phyloP scores from a whole-genome alignment of 2,888 invertebrate species.

The Stenodema calcarata region DNA sequence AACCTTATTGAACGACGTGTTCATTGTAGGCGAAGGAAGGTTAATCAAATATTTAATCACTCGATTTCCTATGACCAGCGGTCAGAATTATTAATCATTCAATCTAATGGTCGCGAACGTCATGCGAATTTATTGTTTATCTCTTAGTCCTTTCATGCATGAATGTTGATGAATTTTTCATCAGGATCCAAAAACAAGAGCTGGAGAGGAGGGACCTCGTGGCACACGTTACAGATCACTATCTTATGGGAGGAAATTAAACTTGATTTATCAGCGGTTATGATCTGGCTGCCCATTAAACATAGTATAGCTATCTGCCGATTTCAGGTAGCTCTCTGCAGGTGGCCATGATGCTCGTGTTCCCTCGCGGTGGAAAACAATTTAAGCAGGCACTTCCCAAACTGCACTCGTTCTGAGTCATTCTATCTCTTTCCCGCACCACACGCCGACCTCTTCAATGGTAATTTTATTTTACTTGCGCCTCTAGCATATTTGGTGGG shows the following conservation, averaged over 20 bases:
- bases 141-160: constrained; percentile 31
- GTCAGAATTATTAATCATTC: constrained; percentile 13
- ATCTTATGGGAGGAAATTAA: constrained; percentile 42
- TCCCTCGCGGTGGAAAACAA: background rate
- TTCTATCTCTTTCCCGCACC: background rate
- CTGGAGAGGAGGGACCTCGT: background rate
- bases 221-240: constrained; percentile 46
- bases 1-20: background rate
- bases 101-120: constrained; percentile 10
- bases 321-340: constrained; percentile 15
- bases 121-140: constrained; percentile 39
- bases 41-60: background rate
- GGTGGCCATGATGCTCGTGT: background rate
- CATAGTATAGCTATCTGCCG: constrained; percentile 37
- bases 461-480: background rate
- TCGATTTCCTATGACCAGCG: background rate
- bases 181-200: constrained; percentile 9
- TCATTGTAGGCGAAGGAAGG: background rate
- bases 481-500: background rate
- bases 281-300: constrained; percentile 45
- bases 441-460: background rate
- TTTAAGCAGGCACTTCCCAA: background rate
- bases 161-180: constrained; percentile 44
- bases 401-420: background rate
- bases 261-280: constrained; percentile 45